Base-by-base conservation (phyloP, 2,888 invertebrate species). In the Ennomos erosarius region DNA sequence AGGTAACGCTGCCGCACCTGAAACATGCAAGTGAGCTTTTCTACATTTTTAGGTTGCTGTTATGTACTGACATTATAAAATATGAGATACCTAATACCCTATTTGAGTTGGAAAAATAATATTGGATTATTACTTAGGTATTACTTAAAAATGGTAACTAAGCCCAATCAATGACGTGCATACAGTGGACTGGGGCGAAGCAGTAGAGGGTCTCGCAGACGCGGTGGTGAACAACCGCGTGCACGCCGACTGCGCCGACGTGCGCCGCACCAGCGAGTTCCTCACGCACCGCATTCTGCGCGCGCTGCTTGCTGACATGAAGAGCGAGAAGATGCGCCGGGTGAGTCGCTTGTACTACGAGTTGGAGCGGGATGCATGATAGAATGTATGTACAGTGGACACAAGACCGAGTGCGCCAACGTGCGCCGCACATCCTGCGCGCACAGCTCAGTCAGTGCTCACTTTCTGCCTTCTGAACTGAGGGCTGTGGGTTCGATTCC, bases 131-230 rank as follows among this genome's bases (percentile, higher is more conserved):
- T 16, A 16, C 16, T 2, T 16, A 16, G 1, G 16, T 16, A 3
- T 2, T 16, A 16, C 1, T 16, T 1, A 16, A 2, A 26, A 26
- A 26, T 5, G 26, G 26, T 26, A 26, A 26, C 26, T 26, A 6
- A 26, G 26, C 6, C 26, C 26, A 26, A 26, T 26, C 26, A 26
- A 26, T 26, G 26, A 16, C 16, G 1, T 26, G 26, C 26, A 6
- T 26, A 5, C 65, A 91, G 91, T 91, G 87, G 89, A 90, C 68
- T 91, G 90, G 91, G 88, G 88, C 26, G 92, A 92, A 49, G 88
- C 88, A 0, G 90, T 91, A 34, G 91, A 90, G 55, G 79, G 79
- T 0, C 64, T 92, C 5, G 64, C 90, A 1, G 70, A 65, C 0
- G 88, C 88, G 0, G 89, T 88, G 44, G 85, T 90, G 16, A 78